Percentiles rank a stretch among this genome's conserved stretches.
Conservation (phyloP, 1,140 invertebrate genomes). For the Pectinophora gossypiella region DNA sequence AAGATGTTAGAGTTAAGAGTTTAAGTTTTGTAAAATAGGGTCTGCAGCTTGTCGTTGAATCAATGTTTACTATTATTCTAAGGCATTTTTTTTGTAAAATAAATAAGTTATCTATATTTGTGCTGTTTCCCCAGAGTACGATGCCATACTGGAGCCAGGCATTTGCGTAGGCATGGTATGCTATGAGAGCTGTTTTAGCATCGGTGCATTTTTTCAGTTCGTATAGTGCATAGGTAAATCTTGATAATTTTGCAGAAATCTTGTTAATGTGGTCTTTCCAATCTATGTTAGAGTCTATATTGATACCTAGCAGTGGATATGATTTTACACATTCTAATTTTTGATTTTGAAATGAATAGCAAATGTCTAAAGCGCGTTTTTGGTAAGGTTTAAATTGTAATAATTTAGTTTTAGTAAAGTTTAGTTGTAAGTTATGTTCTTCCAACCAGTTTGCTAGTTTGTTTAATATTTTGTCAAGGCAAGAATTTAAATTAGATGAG, state of each 20-base stretch:
- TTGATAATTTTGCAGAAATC: not conserved
- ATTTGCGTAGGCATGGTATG: conserved; percentile 7
- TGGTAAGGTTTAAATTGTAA: conserved; percentile 8
- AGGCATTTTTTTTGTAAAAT: conserved; percentile 6
- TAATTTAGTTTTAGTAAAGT: conserved; percentile 8
- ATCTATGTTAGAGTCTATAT: not conserved
- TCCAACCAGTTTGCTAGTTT: conserved; percentile 1
- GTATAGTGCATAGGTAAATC: conserved; percentile 2
- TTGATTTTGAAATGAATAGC: not conserved
- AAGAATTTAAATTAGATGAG: too few relatives aligned
- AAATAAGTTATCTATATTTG: not conserved
- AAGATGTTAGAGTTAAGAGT: not conserved
- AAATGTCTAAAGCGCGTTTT: not conserved
- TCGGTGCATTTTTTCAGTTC: not conserved
- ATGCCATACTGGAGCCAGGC: conserved; percentile 4
- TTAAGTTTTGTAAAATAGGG: conserved; percentile 5
- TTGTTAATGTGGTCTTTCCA: conserved; percentile 3
- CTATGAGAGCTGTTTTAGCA: conserved; percentile 1
- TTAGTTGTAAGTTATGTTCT: conserved; percentile 1
- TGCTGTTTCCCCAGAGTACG: conserved; percentile 5
- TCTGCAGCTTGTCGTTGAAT: conserved; percentile 1
- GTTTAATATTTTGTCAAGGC: too few relatives aligned
- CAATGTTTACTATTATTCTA: conserved; percentile 7
- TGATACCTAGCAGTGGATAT: not conserved
- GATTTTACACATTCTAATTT: not conserved